Conservation (phyloP, 2,888 invertebrate species). For the Aspidiotus rigidus region DNA sequence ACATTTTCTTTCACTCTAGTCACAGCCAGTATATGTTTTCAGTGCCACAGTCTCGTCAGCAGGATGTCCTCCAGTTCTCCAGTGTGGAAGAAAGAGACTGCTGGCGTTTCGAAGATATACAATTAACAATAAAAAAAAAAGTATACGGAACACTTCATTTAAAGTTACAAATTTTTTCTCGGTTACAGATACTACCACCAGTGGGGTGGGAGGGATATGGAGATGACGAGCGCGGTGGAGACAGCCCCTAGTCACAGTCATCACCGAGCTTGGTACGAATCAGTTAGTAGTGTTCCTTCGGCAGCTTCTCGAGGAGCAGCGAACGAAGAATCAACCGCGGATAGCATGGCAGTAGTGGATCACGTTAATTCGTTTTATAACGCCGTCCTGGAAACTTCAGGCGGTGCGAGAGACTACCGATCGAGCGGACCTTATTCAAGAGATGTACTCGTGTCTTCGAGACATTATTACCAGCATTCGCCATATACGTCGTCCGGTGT, state of each 20-base stretch:
- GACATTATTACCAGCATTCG: slow-evolving; percentile 34
- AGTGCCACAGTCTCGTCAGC: slow-evolving; percentile 5
- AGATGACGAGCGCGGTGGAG: slow-evolving; percentile 34
- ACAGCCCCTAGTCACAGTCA: slow-evolving; percentile 23
- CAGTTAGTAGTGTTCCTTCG: slow-evolving; percentile 16
- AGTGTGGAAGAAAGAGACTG: too few relatives aligned
- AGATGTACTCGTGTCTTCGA: slow-evolving; percentile 21
- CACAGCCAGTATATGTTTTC: neutral
- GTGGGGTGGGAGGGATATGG: slow-evolving; percentile 30
- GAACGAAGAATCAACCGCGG: slow-evolving; percentile 17
- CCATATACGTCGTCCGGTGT: slow-evolving; percentile 25
- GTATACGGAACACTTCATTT: neutral
- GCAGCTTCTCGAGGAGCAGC: slow-evolving; percentile 3
- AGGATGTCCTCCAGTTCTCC: neutral
- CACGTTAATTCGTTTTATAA: slow-evolving; percentile 29
- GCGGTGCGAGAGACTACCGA: slow-evolving; percentile 28
- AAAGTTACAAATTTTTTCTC: neutral
- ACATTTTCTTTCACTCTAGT: slow-evolving; percentile 6
- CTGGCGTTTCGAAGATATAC: too few relatives aligned
- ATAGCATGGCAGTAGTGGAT: slow-evolving; percentile 29
- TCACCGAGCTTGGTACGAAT: slow-evolving; percentile 34
- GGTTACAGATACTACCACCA: slow-evolving; percentile 20
- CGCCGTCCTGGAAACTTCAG: slow-evolving; percentile 19
- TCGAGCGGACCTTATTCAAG: slow-evolving; percentile 29
- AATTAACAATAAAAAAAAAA: too few relatives aligned